Conservation (phyloP, 2,113 vertebrate genomes). For the Cyphotilapia sp. region DNA sequence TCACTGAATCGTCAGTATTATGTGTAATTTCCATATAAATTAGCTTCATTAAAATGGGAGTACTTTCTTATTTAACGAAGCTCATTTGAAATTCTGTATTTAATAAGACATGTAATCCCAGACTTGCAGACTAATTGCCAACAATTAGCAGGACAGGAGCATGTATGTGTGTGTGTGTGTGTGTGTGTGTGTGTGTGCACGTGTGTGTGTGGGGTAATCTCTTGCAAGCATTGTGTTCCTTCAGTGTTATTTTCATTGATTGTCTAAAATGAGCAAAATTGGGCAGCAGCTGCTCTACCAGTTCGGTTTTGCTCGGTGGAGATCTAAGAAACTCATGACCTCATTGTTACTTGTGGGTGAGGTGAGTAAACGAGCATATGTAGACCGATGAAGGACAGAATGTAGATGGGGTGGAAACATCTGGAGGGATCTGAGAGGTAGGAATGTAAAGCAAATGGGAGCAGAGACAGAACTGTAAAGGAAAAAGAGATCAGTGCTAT, state of each 20-base stretch:
- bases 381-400: neutral
- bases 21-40: slow-evolving; percentile 80
- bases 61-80: slow-evolving; percentile 74
- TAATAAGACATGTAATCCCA: slow-evolving; percentile 79
- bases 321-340: slow-evolving; percentile 14
- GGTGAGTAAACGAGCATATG: slow-evolving; percentile 32
- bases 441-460: neutral
- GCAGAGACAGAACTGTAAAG: neutral
- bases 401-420: slow-evolving; percentile 15
- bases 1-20: slow-evolving; percentile 66
- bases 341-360: slow-evolving; percentile 13
- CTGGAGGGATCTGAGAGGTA: neutral
- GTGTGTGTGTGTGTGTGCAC: neutral
- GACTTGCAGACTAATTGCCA: slow-evolving; percentile 73
- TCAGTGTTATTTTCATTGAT: slow-evolving; percentile 50
- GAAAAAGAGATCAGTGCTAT: neutral
- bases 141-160: slow-evolving; percentile 64
- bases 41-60: slow-evolving; percentile 76
- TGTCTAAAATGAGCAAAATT: slow-evolving; percentile 50
- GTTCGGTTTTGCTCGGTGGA: slow-evolving; percentile 1
- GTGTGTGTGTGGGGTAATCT: slow-evolving; percentile 21
- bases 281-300: slow-evolving; percentile 54
- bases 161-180: neutral
- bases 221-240: slow-evolving; percentile 26
- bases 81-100: slow-evolving; percentile 79